A percentile compares a stretch with the other conserved stretches of the same genome.
These are phyloP conservation scores for Drosophila baimaii DNA, from an alignment of 1,140 invertebrate genomes.

Conservation along the genomic window DNA sequence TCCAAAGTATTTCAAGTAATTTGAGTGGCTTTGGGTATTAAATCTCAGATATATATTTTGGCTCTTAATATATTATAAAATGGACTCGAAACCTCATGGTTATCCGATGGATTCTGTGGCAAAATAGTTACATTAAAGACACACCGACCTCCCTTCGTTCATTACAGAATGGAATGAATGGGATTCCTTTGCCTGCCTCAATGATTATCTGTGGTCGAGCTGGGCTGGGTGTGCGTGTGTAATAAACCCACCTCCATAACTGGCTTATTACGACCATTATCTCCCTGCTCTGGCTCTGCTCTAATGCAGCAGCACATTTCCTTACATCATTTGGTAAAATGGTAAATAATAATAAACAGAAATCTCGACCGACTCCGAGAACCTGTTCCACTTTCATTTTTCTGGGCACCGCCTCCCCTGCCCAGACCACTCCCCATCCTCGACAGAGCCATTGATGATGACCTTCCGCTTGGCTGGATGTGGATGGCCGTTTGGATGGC, in stretches of 20 bases:
- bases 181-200: slow-evolving; percentile 1
- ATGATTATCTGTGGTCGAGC: not conserved
- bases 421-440: not conserved
- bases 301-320: slow-evolving; percentile 19
- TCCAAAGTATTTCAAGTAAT: too few relatives aligned
- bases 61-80: too few relatives aligned
- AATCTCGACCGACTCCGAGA: slow-evolving; percentile 20
- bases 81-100: not conserved
- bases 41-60: too few relatives aligned
- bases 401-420: slow-evolving; percentile 13
- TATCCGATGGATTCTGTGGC: not conserved
- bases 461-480: slow-evolving; percentile 35
- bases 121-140: not conserved
- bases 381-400: slow-evolving; percentile 51
- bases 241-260: slow-evolving; percentile 16
- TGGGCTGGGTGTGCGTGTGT: not conserved
- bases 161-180: not conserved
- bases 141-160: not conserved
- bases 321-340: slow-evolving; percentile 43
- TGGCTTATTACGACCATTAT: slow-evolving; percentile 28
- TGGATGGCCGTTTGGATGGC: slow-evolving; percentile 3
- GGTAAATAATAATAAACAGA: slow-evolving; percentile 28
- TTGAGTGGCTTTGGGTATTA: too few relatives aligned
- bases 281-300: slow-evolving; percentile 1
- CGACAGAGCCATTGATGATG: slow-evolving; percentile 35